Evolutionary conservation across 2,797 vertebrate species (phyloP).

Genomic region (Octomys mimax): DNA sequence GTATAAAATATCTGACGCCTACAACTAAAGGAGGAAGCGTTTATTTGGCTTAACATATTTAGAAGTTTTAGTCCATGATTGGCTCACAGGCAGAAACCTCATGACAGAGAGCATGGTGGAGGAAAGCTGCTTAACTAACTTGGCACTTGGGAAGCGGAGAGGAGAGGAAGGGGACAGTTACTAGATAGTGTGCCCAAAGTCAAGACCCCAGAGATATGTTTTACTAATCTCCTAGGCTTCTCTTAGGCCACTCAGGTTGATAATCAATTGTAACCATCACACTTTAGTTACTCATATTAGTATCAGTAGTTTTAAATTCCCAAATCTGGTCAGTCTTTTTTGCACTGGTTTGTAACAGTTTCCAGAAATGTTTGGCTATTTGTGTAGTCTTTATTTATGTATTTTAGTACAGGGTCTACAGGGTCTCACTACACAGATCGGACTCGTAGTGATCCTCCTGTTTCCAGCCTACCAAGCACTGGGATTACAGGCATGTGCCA

Average conservation of each 20-base stretch:
- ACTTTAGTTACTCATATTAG: not conserved
- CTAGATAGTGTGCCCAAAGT: not conserved
- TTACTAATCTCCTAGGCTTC: not conserved
- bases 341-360: not conserved
- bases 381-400: not conserved
- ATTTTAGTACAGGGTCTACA: too few relatives aligned
- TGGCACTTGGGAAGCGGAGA: not conserved
- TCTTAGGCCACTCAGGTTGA: not conserved
- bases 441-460: too few relatives aligned
- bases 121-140: not conserved
- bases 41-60: not conserved
- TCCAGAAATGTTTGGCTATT: not conserved
- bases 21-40: not conserved
- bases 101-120: not conserved
- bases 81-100: not conserved
- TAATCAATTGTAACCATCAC: not conserved
- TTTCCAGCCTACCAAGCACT: too few relatives aligned
- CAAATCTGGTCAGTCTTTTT: not conserved
- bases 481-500: too few relatives aligned
- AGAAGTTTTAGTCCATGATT: not conserved
- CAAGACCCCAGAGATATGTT: not conserved
- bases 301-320: not conserved
- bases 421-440: too few relatives aligned
- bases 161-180: not conserved
- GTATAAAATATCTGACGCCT: not conserved